Evolutionary conservation across 2,888 invertebrate genomes (phyloP).

Genomic region (Heliconius aoede): DNA sequence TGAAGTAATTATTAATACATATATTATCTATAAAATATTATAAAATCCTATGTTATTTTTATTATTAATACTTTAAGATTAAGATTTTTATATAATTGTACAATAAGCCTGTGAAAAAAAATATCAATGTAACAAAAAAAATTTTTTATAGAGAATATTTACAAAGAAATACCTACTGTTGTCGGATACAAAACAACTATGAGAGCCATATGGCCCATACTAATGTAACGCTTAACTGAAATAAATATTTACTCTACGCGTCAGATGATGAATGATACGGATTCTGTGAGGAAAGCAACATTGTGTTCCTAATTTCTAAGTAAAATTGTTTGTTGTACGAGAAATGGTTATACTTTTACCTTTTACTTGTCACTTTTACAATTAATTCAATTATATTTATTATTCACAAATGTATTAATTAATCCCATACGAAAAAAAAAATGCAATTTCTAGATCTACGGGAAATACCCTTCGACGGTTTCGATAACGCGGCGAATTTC

Average conservation of each 20-base stretch:
- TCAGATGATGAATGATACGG: background rate
- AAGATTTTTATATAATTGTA: background rate
- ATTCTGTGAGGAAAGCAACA: background rate
- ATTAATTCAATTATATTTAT: too few species aligned
- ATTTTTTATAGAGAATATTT: too few species aligned
- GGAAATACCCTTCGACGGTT: too few species aligned
- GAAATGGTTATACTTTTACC: too few species aligned
- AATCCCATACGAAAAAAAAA: too few species aligned
- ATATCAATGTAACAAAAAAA: background rate
- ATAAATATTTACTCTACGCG: constrained; percentile 21
- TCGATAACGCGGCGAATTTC: too few species aligned
- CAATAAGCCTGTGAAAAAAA: background rate
- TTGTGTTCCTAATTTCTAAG: background rate
- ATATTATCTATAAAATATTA: too few species aligned
- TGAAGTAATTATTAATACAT: too few species aligned
- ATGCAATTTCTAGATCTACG: too few species aligned
- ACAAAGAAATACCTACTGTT: background rate
- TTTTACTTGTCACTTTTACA: too few species aligned
- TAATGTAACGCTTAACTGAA: constrained; percentile 13
- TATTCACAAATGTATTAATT: too few species aligned
- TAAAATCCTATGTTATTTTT: too few species aligned
- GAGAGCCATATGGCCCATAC: constrained; percentile 9
- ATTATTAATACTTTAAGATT: background rate
- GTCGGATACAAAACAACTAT: constrained; percentile 14
- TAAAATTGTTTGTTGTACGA: background rate